Base-by-base conservation (phyloP, 2,113 vertebrate species). In the Percina caprodes region DNA sequence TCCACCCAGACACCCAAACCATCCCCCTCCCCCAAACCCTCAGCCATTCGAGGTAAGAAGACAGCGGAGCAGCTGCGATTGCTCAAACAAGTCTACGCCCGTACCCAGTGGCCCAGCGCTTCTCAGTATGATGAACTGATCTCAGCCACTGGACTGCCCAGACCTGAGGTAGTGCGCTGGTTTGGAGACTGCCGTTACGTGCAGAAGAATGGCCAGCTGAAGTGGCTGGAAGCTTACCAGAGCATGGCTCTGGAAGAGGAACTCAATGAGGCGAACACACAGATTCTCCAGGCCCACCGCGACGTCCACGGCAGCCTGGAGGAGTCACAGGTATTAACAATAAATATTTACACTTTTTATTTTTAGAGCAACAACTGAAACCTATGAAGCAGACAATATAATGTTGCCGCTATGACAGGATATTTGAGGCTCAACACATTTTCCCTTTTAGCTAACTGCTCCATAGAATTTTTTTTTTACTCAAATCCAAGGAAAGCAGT, bases 141-240 rank as follows among this genome's bases (percentile, higher is more conserved):
- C 82, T 92, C 95, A 16, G 94, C 94, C 66, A 97, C 97, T 0
- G 97, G 97, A 39, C 94, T 99, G 88, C 94, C 97, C 0, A 93
- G 98, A 49, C 95, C 97, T 0, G 98, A 99, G 84, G 96, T 99
- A 72, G 98, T 99, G 70, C 97, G 98, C 87, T 99, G 98, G 97
- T 99, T 99, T 0, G 98, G 98, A 16, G 98, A 98, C 88, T 97
- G 95, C 80, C 96, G 98, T 2, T 99, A 99, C 0, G 96, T 97
- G 85, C 96, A 97, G 81, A 99, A 99, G 94, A 99, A 98, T 1
- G 96, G 98, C 51, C 97, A 97, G 88, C 95, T 99, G 52, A 99
- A 96, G 92, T 99, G 98, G 98, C 97, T 98, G 58, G 97, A 99
- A 88, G 94, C 96, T 60, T 98, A 98, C 82, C 95, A 97, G 93